Evolutionary conservation across 35 echinoderm and acorn worm genomes (phyloP).

Genomic region (Acanthaster planci): DNA sequence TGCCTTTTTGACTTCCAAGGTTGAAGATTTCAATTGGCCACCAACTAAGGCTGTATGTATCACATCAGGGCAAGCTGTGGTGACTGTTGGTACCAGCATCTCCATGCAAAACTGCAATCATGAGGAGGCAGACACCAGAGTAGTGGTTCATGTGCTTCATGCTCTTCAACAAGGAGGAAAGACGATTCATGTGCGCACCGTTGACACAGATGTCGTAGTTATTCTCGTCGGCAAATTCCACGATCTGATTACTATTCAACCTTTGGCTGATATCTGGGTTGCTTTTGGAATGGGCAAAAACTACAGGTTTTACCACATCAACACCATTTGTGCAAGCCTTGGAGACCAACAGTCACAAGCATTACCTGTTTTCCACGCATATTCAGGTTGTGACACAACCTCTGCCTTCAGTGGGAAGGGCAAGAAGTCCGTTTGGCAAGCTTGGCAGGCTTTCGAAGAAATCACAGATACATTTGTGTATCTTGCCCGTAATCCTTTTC

Average conservation of each 20-base stretch:
- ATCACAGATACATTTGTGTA: too few species aligned
- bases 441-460: too few species aligned
- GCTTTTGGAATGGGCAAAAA: constrained; percentile 64
- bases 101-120: background rate
- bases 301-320: too few species aligned
- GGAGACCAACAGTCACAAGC: too few species aligned
- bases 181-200: constrained; percentile 46
- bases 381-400: too few species aligned
- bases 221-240: constrained; percentile 72
- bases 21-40: constrained; percentile 13
- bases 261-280: constrained; percentile 51
- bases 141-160: constrained; percentile 62
- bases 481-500: too few species aligned
- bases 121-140: constrained; percentile 54
- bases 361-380: too few species aligned
- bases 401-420: too few species aligned
- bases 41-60: constrained; percentile 23
- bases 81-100: background rate
- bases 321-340: too few species aligned
- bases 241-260: constrained; percentile 10
- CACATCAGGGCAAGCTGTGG: constrained; percentile 9
- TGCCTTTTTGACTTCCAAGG: constrained; percentile 43
- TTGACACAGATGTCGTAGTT: constrained; percentile 75
- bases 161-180: constrained; percentile 37
- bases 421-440: too few species aligned